Percentiles rank a stretch among this genome's conserved stretches.
Evolutionary conservation across 2,113 vertebrate species (phyloP).

Genomic region (Willisornis vidua): DNA sequence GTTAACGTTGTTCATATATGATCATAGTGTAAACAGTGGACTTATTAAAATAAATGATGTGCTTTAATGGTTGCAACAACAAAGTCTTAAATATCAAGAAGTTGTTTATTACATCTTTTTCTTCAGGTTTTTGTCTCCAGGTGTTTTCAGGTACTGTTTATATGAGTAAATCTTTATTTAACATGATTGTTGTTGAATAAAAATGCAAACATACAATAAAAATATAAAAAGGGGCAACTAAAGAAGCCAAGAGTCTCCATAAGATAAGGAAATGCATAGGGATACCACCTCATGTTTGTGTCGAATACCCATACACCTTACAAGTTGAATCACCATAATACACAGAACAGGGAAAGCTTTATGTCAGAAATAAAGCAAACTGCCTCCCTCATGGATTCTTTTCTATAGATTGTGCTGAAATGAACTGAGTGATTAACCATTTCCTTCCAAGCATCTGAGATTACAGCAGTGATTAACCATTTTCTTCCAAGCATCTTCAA

Average conservation of each 20-base stretch:
- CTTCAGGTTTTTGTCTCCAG: neutral
- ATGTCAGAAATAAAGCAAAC: neutral
- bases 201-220: neutral
- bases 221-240: neutral
- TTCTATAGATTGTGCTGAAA: neutral
- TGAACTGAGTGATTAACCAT: neutral
- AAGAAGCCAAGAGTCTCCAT: neutral
- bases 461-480: neutral
- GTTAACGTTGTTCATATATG: neutral
- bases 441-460: neutral
- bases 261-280: neutral
- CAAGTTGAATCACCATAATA: neutral
- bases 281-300: neutral
- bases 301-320: neutral
- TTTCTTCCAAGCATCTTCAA: neutral
- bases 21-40: neutral
- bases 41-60: neutral
- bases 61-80: neutral
- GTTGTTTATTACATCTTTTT: neutral
- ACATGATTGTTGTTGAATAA: neutral
- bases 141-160: neutral
- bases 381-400: neutral
- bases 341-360: neutral
- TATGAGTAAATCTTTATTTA: neutral
- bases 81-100: neutral